A percentile compares a stretch with the other conserved stretches of the same genome.
phyloP scores from a whole-genome alignment of 2,797 vertebrate species.

The Megaceryle alcyon region DNA sequence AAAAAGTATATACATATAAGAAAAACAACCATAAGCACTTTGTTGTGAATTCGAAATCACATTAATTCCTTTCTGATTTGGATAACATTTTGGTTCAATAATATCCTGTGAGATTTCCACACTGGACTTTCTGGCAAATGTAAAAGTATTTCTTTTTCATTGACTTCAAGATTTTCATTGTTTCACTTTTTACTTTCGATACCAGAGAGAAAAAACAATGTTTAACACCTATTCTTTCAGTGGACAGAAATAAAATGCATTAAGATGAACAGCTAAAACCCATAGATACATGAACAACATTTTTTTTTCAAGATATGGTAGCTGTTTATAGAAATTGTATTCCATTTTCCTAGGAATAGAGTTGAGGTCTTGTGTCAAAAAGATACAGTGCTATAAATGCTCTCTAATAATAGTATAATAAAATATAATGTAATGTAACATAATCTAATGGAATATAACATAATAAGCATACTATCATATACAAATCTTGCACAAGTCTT shows the following conservation, averaged over 20 bases:
- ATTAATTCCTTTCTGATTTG: background rate
- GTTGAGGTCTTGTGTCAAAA: background rate
- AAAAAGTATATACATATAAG: background rate
- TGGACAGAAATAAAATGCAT: background rate
- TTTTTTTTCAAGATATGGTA: background rate
- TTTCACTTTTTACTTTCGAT: background rate
- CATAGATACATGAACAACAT: background rate
- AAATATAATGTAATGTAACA: background rate
- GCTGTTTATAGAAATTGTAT: background rate
- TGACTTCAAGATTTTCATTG: background rate
- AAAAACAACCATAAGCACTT: fast-evolving
- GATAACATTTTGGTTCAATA: background rate
- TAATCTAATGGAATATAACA: background rate
- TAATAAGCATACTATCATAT: background rate
- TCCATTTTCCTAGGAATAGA: background rate
- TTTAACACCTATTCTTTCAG: background rate
- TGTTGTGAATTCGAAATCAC: background rate
- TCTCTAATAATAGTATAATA: background rate
- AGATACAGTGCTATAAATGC: background rate
- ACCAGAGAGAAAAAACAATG: background rate
- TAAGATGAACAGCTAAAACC: background rate
- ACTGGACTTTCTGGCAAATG: background rate
- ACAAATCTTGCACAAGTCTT: background rate
- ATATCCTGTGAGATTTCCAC: background rate
- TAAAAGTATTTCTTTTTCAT: background rate